A percentile compares a stretch with the other conserved stretches of the same genome.
Conservation (phyloP, 1,140 invertebrate genomes). For the Helicoverpa zea region DNA sequence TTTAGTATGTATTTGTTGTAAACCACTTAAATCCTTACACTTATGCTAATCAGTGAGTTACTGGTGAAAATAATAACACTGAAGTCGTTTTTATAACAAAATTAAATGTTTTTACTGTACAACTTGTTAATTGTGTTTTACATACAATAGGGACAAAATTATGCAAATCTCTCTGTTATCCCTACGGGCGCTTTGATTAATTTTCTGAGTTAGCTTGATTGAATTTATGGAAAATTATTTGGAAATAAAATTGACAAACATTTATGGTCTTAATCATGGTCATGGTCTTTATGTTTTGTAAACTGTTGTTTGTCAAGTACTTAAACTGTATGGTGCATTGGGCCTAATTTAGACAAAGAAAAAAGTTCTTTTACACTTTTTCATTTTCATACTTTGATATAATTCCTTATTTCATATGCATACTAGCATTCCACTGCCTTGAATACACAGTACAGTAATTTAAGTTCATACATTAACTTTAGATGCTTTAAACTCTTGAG, state of each 20-base stretch:
- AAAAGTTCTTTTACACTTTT: background rate
- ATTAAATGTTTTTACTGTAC: conserved; percentile 32
- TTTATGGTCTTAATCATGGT: no score
- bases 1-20: background rate
- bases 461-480: conserved; percentile 33
- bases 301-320: no score
- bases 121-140: conserved; percentile 40
- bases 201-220: conserved; percentile 37
- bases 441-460: no score
- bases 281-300: no score
- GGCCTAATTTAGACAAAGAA: no score
- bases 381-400: background rate
- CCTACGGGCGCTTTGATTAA: conserved; percentile 33
- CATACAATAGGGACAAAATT: conserved; percentile 39
- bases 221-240: conserved; percentile 29
- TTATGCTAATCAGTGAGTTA: background rate
- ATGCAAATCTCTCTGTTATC: conserved; percentile 46
- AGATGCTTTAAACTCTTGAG: conserved; percentile 60
- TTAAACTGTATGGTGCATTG: no score
- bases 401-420: no score
- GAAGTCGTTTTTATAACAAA: background rate
- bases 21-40: background rate
- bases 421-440: no score
- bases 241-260: conserved; percentile 20
- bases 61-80: background rate